Evolutionary conservation across 1,140 invertebrate genomes (phyloP).

Genomic region (Aricia agestis): DNA sequence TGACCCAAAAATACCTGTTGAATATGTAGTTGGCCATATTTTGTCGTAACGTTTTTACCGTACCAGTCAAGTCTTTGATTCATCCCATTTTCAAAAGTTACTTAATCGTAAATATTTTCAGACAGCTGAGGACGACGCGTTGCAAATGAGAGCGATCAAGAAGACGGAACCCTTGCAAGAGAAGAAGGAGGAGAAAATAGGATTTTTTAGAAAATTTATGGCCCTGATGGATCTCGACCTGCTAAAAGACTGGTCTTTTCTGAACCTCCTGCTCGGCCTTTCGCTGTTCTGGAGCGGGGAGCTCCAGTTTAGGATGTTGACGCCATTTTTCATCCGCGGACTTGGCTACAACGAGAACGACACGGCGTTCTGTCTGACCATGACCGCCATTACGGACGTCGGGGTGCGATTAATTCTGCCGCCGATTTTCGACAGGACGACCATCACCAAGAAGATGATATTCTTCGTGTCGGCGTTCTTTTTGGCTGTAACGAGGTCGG

Average conservation of each 20-base stretch:
- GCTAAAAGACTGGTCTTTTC: slow-evolving; percentile 80
- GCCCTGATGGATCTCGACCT: slow-evolving; percentile 80
- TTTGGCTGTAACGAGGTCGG: slow-evolving; percentile 82
- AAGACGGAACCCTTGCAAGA: slow-evolving; percentile 59
- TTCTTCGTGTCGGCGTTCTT: slow-evolving; percentile 82
- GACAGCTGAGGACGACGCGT: slow-evolving; percentile 64
- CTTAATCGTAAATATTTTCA: slow-evolving; percentile 31
- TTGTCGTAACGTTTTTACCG: too few species aligned
- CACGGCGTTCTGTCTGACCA: slow-evolving; percentile 82
- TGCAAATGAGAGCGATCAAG: slow-evolving; percentile 69
- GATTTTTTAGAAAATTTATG: slow-evolving; percentile 75
- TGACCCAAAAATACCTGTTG: too few species aligned
- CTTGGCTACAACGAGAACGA: slow-evolving; percentile 81
- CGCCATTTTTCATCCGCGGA: slow-evolving; percentile 82
- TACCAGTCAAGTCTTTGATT: too few species aligned
- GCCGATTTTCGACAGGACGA: slow-evolving; percentile 81
- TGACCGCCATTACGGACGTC: slow-evolving; percentile 84
- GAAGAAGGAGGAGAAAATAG: slow-evolving; percentile 52
- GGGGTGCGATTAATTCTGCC: slow-evolving; percentile 82
- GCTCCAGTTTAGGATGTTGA: slow-evolving; percentile 85
- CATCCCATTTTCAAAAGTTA: not conserved
- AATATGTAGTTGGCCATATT: too few species aligned
- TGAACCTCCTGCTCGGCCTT: slow-evolving; percentile 82
- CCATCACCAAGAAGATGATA: slow-evolving; percentile 81
- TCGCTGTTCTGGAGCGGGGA: slow-evolving; percentile 85